phyloP scores from a whole-genome alignment of 2,888 invertebrate genomes.

The Platynereis dumerilii region DNA sequence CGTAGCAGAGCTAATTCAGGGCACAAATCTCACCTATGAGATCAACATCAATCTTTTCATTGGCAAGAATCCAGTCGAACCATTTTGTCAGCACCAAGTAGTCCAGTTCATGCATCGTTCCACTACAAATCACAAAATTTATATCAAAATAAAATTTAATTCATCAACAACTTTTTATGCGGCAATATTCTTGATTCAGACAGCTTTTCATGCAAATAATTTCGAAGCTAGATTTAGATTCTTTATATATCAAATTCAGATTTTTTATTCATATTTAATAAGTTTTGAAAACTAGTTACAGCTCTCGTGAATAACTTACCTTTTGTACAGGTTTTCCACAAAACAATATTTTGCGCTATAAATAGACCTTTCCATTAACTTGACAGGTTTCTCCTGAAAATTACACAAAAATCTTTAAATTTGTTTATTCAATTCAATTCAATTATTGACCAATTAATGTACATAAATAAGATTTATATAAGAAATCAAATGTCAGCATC shows the following conservation, averaged over 20 bases:
- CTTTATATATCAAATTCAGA: too few species aligned
- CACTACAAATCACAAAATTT: conserved; percentile 64
- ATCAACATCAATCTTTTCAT: conserved; percentile 78
- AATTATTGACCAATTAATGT: too few species aligned
- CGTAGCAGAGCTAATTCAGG: too few species aligned
- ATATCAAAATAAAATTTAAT: conserved; percentile 2
- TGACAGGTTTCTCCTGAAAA: conserved; percentile 68
- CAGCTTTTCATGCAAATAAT: too few species aligned
- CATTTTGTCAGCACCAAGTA: conserved; percentile 83
- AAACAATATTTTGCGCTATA: conserved; percentile 85
- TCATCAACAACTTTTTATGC: not conserved
- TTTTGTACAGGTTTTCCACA: conserved; percentile 74
- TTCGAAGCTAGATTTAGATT: too few species aligned
- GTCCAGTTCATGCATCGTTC: conserved; percentile 77
- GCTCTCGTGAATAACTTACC: too few species aligned
- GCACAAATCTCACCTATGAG: too few species aligned
- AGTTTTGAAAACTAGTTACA: too few species aligned
- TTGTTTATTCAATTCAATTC: not conserved
- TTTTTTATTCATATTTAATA: too few species aligned
- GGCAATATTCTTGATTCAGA: not conserved
- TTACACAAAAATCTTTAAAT: conserved; percentile 7
- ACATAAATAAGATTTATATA: too few species aligned
- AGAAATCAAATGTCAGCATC: too few species aligned
- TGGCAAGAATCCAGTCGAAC: conserved; percentile 79
- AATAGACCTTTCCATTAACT: conserved; percentile 88